These are phyloP conservation scores for Lacerta agilis DNA, from an alignment of 2,797 vertebrate genomes.

Conservation along the genomic window DNA sequence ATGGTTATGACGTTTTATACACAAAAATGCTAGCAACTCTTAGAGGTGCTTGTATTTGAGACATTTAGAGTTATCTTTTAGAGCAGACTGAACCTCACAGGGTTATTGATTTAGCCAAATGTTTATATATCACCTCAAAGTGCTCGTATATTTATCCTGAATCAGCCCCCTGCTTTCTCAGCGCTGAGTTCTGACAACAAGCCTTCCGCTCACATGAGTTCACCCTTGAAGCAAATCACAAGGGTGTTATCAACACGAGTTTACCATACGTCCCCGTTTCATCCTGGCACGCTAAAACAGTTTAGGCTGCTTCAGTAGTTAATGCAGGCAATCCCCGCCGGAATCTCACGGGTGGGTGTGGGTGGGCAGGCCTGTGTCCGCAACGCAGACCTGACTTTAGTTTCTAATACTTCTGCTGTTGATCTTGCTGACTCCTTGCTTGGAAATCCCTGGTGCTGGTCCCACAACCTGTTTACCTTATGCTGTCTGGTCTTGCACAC, in stretches of 20 bases:
- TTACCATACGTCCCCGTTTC: neutral
- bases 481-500: neutral
- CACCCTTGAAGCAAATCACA: neutral
- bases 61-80: no score
- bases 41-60: no score
- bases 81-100: no score
- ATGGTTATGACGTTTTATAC: no score
- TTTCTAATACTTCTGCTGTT: neutral
- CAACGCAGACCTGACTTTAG: neutral
- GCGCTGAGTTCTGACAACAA: neutral
- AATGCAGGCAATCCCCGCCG: neutral
- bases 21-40: no score
- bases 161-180: neutral
- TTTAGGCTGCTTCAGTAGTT: neutral
- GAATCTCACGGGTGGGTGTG: neutral
- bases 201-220: neutral
- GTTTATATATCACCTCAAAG: no score
- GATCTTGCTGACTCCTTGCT: neutral
- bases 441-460: neutral
- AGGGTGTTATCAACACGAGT: neutral
- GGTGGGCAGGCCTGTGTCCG: fast-evolving
- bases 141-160: neutral
- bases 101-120: no score
- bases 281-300: neutral
- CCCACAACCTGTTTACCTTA: neutral